A percentile compares a stretch with the other conserved stretches of the same genome.
Conservation (phyloP, 2,113 vertebrate species). For the Buteo buteo region DNA sequence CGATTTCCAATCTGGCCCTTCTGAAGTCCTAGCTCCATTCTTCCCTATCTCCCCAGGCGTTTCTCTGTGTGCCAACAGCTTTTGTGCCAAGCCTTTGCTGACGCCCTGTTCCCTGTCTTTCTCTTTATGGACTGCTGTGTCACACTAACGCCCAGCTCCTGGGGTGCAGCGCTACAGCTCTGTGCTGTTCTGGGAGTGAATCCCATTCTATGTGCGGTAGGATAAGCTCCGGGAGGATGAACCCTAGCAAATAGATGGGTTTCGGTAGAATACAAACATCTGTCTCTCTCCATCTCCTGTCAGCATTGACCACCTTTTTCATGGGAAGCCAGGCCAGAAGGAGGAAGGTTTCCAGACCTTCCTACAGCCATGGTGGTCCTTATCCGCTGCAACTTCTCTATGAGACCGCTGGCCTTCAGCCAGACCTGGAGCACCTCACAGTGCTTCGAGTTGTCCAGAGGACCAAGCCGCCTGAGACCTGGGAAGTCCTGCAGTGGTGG, state of each 20-base stretch:
- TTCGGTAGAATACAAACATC: background rate
- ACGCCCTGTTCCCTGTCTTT: background rate
- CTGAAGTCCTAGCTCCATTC: background rate
- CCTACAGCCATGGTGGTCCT: background rate
- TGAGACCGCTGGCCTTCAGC: background rate
- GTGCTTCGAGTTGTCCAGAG: background rate
- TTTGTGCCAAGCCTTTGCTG: background rate
- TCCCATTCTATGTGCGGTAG: accelerated
- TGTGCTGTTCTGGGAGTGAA: accelerated
- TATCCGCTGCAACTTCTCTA: background rate
- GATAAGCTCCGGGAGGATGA: background rate
- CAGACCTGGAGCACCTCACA: background rate
- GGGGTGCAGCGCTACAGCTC: accelerated
- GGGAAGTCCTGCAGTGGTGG: background rate
- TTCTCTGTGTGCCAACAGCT: background rate
- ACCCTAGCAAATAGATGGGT: background rate
- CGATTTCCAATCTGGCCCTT: accelerated
- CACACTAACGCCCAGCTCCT: background rate
- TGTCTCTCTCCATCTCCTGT: background rate
- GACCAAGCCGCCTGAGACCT: background rate
- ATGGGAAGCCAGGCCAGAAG: background rate
- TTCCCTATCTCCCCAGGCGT: accelerated
- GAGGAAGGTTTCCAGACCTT: background rate
- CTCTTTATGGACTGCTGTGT: no score
- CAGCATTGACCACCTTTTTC: background rate